Evolutionary conservation across 2,888 invertebrate genomes (phyloP).

Genomic region (Eristalis intricaria): DNA sequence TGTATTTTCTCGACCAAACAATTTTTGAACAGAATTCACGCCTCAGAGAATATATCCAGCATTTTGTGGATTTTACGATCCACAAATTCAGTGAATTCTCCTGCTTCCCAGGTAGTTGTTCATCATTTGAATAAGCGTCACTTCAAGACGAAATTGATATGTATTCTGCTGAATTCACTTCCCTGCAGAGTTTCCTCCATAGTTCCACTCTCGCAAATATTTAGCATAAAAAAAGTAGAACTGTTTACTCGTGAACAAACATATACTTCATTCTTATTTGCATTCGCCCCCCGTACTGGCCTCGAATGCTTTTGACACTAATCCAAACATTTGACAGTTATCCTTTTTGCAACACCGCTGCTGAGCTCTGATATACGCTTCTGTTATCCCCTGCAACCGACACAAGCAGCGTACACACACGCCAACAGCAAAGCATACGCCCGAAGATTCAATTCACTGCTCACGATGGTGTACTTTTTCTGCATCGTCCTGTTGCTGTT

Average conservation of each 20-base stretch:
- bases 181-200: not conserved
- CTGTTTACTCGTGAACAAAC: not conserved
- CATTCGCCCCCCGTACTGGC: not conserved
- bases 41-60: too few species aligned
- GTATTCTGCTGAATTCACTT: not conserved
- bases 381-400: slow-evolving; percentile 26
- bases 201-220: not conserved
- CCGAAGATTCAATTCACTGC: slow-evolving; percentile 53
- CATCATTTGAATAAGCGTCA: not conserved
- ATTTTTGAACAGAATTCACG: too few species aligned
- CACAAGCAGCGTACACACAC: slow-evolving; percentile 20
- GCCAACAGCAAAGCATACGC: slow-evolving; percentile 13
- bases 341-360: slow-evolving; percentile 33
- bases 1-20: too few species aligned
- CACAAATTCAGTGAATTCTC: too few species aligned
- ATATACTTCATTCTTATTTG: slow-evolving; percentile 23
- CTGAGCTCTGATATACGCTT: not conserved
- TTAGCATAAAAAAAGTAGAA: not conserved
- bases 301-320: slow-evolving; percentile 41
- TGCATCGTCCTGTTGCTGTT: slow-evolving; percentile 46
- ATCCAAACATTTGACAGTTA: slow-evolving; percentile 61
- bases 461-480: slow-evolving; percentile 12
- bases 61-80: too few species aligned
- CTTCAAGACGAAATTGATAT: not conserved
- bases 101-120: too few species aligned